Evolutionary conservation across 1,140 invertebrate genomes (phyloP).

Genomic region (Hypothenemus hampei): DNA sequence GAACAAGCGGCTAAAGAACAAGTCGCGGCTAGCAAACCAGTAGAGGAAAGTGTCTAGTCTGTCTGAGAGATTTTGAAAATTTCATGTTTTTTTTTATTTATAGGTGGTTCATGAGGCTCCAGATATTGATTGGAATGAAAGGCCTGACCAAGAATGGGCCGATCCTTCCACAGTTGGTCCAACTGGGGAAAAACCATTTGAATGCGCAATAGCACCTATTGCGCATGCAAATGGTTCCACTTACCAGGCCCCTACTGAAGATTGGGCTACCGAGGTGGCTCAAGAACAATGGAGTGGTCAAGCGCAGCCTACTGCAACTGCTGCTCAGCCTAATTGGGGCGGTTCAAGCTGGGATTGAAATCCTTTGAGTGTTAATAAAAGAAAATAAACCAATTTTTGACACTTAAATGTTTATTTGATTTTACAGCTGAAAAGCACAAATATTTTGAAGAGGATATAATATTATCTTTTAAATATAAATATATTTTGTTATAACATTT

Average conservation of each 20-base stretch:
- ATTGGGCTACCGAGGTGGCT: conserved; percentile 41
- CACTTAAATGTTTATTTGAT: too few relatives aligned
- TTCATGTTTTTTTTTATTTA: background rate
- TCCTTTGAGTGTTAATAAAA: too few relatives aligned
- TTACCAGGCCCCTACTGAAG: conserved; percentile 32
- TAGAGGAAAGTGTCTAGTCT: conserved; percentile 20
- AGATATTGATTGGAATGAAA: conserved; percentile 29
- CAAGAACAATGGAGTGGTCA: conserved; percentile 40
- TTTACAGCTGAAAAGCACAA: too few relatives aligned
- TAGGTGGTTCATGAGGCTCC: conserved; percentile 31
- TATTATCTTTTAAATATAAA: too few relatives aligned
- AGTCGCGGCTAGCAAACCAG: conserved; percentile 39
- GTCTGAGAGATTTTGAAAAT: conserved; percentile 1
- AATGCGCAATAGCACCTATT: conserved; percentile 23
- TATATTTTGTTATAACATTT: too few relatives aligned
- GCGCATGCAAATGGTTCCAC: conserved; percentile 28
- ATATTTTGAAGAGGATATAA: too few relatives aligned
- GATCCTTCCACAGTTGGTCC: conserved; percentile 28
- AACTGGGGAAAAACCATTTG: conserved; percentile 20
- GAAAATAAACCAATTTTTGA: too few relatives aligned
- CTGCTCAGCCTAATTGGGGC: conserved; percentile 37
- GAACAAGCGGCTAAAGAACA: conserved; percentile 82
- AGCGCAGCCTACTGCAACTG: conserved; percentile 19
- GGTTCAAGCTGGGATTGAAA: conserved; percentile 37
- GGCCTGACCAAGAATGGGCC: conserved; percentile 30